Base-by-base conservation (phyloP, 2,888 invertebrate genomes). In the Malachius bipustulatus region DNA sequence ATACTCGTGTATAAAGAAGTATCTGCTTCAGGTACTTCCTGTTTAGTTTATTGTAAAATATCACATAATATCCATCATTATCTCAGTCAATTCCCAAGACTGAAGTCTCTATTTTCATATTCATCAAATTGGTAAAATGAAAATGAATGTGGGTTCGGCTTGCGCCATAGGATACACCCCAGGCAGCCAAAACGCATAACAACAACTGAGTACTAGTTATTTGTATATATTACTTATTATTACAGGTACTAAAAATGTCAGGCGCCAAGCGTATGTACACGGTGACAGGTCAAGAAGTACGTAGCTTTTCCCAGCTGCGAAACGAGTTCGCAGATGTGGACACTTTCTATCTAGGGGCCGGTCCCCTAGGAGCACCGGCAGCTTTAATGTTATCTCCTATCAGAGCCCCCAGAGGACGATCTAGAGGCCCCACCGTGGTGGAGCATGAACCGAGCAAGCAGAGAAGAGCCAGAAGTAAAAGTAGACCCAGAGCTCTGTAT, bases 241-340 rank as follows among this genome's bases (percentile, higher is more conserved):
- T n/a, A n/a, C n/a, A n/a, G n/a, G 88, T 91, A 30, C 69, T 94
- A 44, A 89, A 88, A 68, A 85, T 89, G 78, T 85, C 77, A 54
- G 83, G 87, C 40, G 88, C 87, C 44, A 84, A 85, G 60, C 73
- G 83, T 59, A 87, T 91, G 81, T 90, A 84, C 65, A 91, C 93
- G 16, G 83, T 87, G 30, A 80, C 82, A 19, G 88, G 89, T 19
- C 89, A 87, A 68, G 88, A 90, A 77, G 93, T 93, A 2, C 73
- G 88, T 49, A 91, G 93, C 60, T 94, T 91, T 61, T 90, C 91
- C 0, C 93, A 93, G 53, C 66, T 94, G 34, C 74, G 91, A 31
- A 88, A 90, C 59, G 93, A 93, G 58, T 88, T 90, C 55, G 82
- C 85, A 9, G 88, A 89, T 52, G 80, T 88, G 35, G 89, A 90